Evolutionary conservation across 2,888 invertebrate genomes (phyloP), one percentile per base, ranked within the genome.

Genomic region (Drosophila leonis): DNA sequence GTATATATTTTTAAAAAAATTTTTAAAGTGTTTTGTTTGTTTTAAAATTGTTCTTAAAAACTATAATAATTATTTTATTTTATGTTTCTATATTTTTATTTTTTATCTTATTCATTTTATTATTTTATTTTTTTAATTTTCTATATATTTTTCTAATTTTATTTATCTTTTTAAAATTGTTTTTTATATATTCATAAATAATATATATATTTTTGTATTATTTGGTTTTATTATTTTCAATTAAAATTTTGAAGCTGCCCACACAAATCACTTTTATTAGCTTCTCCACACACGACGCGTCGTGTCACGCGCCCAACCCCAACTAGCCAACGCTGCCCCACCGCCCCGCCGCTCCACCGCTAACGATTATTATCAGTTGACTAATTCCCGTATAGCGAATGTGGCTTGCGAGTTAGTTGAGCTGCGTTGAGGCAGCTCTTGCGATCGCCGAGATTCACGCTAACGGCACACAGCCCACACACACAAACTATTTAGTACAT

Each of bases 381-480:
- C 52, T 76, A 61, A 61, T 65, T 46, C 31, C 33, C 42, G 52
- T 46, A 65, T n/a, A 31, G 31, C 39, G 39, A 29, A 35, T 49
- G 54, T 48, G 51, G 39, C 42, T 60, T 69, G 65, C 46, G 35
- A 75, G 48, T 77, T 74, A 59, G 54, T 63, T 20, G 52, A 63
- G 49, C 29, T 79, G 64, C 44, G 54, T 42, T 13, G 48, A 63
- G 48, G 10, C 42, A 12, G 44, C n/a, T 39, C 44, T 48, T 41
- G 46, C 29, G 42, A 57, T 46, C 31, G 33, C 55, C 18, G 33
- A 37, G 55, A 65, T 56, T 62, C 48, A 35, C 31, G 65, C 56
- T 75, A 77, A 75, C 70, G 80, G 70, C 39, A 63, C 31, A 56
- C 75, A 65, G 29, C 75, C 79, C 75, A 78, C 76, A 73, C 63